Base-by-base conservation (phyloP, 2,888 invertebrate genomes). In the Stenchaetothrips biformis region DNA sequence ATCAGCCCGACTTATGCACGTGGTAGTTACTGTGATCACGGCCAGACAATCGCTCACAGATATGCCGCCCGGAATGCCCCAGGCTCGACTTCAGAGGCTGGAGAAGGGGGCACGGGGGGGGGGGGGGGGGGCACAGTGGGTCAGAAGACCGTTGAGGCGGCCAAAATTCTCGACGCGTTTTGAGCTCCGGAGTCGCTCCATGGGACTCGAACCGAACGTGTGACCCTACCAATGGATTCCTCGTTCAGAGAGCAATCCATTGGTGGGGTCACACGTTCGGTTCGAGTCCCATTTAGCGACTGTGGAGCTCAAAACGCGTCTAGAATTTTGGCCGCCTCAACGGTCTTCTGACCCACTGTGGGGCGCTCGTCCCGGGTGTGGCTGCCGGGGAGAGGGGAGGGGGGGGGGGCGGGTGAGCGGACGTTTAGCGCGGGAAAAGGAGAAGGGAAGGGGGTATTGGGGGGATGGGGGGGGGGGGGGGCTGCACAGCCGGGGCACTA, bases 21-120 rank as follows among this genome's bases (percentile, higher is more conserved):
- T 74, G 67, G 67, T 74, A 74, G 67, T 74, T 74, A 74, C 67
- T 74, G 67, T 74, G 67, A 74, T 74, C 67, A 74, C 67, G 67
- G 67, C 21, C 67, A 74, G 67, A 74, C 67, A 74, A 74, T 74
- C 67, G 67, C 67, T 74, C 67, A 74, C 67, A 74, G 67, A 74
- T 74, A 74, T 74, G 67, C 67, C 67, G 67, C 25, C 67, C 25
- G 67, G 67, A 74, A 74, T 74, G 67, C 67, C 25, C 67, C 25
- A 53, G 37, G 37, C 37, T 37, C 37, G 37, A 4, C 37, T 37
- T 4, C 37, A 37, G 37, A 37, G 37, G 37, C 37, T 37, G 37
- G 37, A 37, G 53, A 13, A 53, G 13, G 67, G 25, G 21, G 67
- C 11, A 11, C 49, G 53, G 53, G 53, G 8, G 53, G 53, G 53